Base-by-base conservation (phyloP, 2,113 vertebrate genomes). In the Melanerpes formicivorus region DNA sequence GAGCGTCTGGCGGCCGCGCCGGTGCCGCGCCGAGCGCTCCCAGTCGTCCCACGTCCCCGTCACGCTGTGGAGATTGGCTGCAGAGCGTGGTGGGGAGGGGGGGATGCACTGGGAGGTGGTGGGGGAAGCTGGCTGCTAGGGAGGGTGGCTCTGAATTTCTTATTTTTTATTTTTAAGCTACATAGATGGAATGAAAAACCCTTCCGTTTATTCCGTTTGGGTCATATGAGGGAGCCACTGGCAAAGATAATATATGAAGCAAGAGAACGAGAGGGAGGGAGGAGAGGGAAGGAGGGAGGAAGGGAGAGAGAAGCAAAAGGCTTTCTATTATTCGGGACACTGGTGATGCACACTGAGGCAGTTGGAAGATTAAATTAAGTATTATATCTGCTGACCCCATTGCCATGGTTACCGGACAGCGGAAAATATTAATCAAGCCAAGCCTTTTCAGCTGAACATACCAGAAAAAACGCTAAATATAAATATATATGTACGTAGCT, bases 361-460 rank as follows among this genome's bases (percentile, higher is more conserved):
- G 98, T 97, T 98, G 98, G 98, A 99, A 99, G 99, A 99, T 99
- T 99, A 99, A 99, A 99, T 99, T 99, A 99, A 99, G 99, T 99
- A 99, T 99, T 99, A 99, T 99, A 99, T 99, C 98, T 98, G 98
- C 98, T 99, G 99, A 99, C 99, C 99, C 98, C 98, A 99, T 99
- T 98, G 98, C 98, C 99, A 99, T 99, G 99, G 99, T 99, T 99
- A 99, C 99, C 96, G 98, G 98, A 99, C 97, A 99, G 98, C 97
- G 96, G 98, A 98, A 99, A 99, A 99, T 99, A 99, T 99, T 99
- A 99, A 99, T 99, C 98, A 99, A 99, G 98, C 97, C 98, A 97
- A 98, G 97, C 95, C 97, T 98, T 98, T 98, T 97, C 97, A 97
- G 97, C 97, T 69, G 97, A 97, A 97, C 94, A 93, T 97, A 96